A percentile compares a stretch with the other conserved stretches of the same genome.
Evolutionary conservation across 1,140 invertebrate species (phyloP).

Genomic region (Drosophila triauraria): DNA sequence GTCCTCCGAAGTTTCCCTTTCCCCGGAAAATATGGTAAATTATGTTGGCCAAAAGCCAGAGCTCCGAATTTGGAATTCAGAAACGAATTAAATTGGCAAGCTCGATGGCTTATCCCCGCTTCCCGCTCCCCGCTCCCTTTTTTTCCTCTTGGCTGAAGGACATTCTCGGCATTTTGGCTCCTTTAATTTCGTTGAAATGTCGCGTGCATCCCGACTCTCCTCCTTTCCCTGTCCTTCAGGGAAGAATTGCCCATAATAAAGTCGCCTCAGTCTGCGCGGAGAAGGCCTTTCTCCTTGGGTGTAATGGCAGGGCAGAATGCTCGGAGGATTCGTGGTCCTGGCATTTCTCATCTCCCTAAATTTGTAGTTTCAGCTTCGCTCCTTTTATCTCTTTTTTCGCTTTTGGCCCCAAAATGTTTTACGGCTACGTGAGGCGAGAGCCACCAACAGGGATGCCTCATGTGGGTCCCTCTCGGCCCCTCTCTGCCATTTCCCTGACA

Average conservation of each 20-base stretch:
- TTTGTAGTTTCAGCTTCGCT: conserved; percentile 49
- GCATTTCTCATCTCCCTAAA: conserved; percentile 31
- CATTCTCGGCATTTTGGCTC: conserved; percentile 38
- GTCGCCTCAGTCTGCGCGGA: conserved; percentile 26
- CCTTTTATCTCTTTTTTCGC: conserved; percentile 7
- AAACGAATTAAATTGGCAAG: conserved; percentile 60
- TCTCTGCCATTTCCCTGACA: conserved; percentile 6
- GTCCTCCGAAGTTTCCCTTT: conserved; percentile 10
- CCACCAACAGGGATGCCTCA: conserved; percentile 6
- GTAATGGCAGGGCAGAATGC: neutral
- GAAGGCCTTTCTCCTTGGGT: conserved; percentile 22
- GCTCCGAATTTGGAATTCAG: conserved; percentile 43
- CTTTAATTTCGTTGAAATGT: conserved; percentile 64
- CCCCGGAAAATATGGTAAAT: conserved; percentile 43
- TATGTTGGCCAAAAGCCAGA: conserved; percentile 59
- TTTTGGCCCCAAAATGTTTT: conserved; percentile 56
- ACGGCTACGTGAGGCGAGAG: conserved; percentile 54
- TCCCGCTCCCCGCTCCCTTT: neutral
- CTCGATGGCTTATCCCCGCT: conserved; percentile 15
- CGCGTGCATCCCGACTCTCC: conserved; percentile 46
- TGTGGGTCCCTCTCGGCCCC: conserved; percentile 6
- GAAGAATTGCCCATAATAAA: conserved; percentile 49
- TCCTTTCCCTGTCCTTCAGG: neutral
- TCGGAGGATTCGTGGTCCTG: conserved; percentile 1
- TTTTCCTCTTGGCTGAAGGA: conserved; percentile 21